Base-by-base conservation (phyloP, 2,797 vertebrate genomes). In the Craterocephalus amniculus region DNA sequence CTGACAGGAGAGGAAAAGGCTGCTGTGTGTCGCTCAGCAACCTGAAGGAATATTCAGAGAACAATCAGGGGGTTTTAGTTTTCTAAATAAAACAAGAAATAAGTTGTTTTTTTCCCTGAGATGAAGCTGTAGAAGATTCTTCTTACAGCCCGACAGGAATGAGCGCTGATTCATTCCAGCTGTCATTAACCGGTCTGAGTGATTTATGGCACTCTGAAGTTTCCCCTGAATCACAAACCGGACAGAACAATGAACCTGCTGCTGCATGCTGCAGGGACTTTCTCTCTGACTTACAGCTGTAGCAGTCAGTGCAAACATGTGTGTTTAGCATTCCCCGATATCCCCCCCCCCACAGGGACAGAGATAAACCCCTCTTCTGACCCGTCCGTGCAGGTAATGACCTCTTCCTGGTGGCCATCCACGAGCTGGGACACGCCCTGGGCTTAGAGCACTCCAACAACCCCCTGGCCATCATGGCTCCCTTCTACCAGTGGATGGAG, bases 401-500 rank as follows among this genome's bases (percentile, higher is more conserved):
- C 89, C 96, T 99, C 65, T 99, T 99, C 83, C 88, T 99, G 88
- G 98, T 99, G 58, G 98, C 98, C 0, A 93, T 99, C 62, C 97
- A 99, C 0, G 98, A 99, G 84, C 87, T 99, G 79, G 98, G 98
- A 65, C 98, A 99, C 2, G 97, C 97, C 0, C 90, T 99, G 51
- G 98, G 98, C 43, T 87, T 99, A 74, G 98, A 99, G 80, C 98
- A 99, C 83, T 99, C 98, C 32, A 98, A 95, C 90, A 97, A 99
- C 86, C 97, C 98, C 1, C 88, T 93, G 0, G 98, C 98, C 75
- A 99, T 99, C 89, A 99, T 99, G 98, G 98, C 98, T 0, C 98
- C 98, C 0, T 99, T 99, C 89, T 99, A 99, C 91, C 98, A 99
- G 71, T 99, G 97, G 97, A 99, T 99, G 98, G 98, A 99, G 87